phyloP scores from a whole-genome alignment of 2,888 invertebrate genomes.

The Seladonia tumulorum region DNA sequence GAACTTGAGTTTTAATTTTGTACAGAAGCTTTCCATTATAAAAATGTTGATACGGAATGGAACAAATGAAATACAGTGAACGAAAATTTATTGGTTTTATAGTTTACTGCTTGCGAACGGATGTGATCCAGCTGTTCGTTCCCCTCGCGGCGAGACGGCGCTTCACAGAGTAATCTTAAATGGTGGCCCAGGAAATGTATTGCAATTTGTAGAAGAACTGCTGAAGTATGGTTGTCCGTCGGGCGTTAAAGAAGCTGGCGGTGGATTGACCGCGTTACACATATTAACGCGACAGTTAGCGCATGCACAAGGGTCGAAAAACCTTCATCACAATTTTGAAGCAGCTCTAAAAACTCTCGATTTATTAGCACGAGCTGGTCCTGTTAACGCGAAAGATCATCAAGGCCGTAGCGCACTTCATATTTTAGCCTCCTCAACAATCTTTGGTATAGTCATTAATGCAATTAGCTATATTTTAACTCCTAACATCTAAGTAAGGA shows the following conservation, averaged over 20 bases:
- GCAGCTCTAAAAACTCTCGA: constrained; percentile 75
- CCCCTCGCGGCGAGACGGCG: constrained; percentile 82
- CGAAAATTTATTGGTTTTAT: constrained; percentile 24
- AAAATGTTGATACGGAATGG: not conserved
- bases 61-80: not conserved
- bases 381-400: constrained; percentile 80
- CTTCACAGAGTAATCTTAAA: constrained; percentile 80
- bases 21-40: not conserved
- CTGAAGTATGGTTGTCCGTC: constrained; percentile 80
- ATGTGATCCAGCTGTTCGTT: constrained; percentile 80
- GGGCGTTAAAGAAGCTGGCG: constrained; percentile 79
- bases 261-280: constrained; percentile 80
- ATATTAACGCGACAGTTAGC: constrained; percentile 78
- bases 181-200: constrained; percentile 73
- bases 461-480: not conserved
- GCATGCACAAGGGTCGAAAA: constrained; percentile 73
- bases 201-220: constrained; percentile 77
- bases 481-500: not conserved
- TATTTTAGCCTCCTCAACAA: constrained; percentile 77
- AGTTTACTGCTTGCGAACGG: constrained; percentile 74
- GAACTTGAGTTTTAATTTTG: not conserved
- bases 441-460: constrained; percentile 68
- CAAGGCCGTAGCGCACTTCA: constrained; percentile 80
- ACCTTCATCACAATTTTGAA: constrained; percentile 74
- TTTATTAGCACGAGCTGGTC: constrained; percentile 77